Percentiles rank a stretch among this genome's conserved stretches.
Conservation (phyloP, 2,888 invertebrate genomes). For the Drosophila austrosaltans region DNA sequence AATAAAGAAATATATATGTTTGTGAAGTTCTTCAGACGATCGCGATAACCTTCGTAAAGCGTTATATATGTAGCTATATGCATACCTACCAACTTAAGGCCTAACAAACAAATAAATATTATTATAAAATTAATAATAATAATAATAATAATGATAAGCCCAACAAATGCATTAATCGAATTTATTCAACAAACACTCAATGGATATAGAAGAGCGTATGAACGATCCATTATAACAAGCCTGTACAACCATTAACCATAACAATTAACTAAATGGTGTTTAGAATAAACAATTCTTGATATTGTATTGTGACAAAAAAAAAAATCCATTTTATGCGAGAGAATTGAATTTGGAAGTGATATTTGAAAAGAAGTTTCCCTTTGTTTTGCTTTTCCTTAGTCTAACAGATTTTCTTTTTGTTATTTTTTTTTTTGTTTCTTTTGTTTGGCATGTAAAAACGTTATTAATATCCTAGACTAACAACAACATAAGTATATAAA, state of each 20-base stretch:
- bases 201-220: conserved; percentile 17
- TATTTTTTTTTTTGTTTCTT: conserved; percentile 23
- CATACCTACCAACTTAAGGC: conserved; percentile 20
- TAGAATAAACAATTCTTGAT: conserved; percentile 41
- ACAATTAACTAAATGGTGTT: conserved; percentile 51
- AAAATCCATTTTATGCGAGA: conserved; percentile 67
- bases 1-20: conserved; percentile 22
- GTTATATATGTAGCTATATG: conserved; percentile 13
- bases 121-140: background rate
- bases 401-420: conserved; percentile 30
- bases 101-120: conserved; percentile 10
- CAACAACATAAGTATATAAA: conserved; percentile 29
- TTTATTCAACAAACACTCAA: conserved; percentile 45
- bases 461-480: conserved; percentile 27
- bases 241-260: conserved; percentile 11
- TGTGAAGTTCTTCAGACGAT: conserved; percentile 39
- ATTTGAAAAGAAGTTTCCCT: conserved; percentile 29
- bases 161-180: conserved; percentile 48
- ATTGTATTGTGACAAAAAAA: conserved; percentile 53
- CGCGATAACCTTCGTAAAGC: conserved; percentile 12
- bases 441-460: conserved; percentile 48
- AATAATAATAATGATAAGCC: conserved; percentile 3
- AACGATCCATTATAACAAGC: conserved; percentile 6
- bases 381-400: conserved; percentile 13
- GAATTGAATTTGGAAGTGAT: conserved; percentile 69